phyloP scores from a whole-genome alignment of 2,888 invertebrate genomes.

The Orthosia gothica region DNA sequence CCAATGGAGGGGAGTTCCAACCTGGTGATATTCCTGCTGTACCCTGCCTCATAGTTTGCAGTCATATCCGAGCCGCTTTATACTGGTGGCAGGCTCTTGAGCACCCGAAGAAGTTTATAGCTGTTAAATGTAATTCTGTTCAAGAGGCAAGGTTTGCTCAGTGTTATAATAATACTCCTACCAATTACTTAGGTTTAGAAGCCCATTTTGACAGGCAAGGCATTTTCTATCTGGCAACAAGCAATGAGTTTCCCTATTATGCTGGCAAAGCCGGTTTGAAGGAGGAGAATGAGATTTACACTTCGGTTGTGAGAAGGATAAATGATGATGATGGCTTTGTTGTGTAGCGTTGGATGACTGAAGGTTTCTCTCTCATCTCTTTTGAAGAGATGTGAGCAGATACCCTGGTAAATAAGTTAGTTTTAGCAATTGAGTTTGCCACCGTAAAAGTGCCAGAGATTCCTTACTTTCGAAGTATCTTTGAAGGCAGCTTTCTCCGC shows the following conservation, averaged over 20 bases:
- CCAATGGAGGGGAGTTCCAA: constrained; percentile 87
- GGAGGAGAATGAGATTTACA: constrained; percentile 83
- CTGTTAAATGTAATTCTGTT: constrained; percentile 79
- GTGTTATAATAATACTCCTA: constrained; percentile 80
- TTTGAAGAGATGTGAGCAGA: neutral
- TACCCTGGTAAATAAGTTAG: neutral
- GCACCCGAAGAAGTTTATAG: constrained; percentile 86
- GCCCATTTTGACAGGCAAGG: constrained; percentile 82
- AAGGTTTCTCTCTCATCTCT: neutral
- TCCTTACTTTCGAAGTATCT: too few relatives aligned
- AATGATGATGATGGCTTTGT: constrained; percentile 81
- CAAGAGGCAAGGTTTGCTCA: constrained; percentile 84
- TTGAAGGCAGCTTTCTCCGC: too few relatives aligned
- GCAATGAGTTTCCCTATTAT: constrained; percentile 86
- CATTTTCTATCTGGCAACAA: constrained; percentile 83
- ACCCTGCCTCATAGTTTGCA: constrained; percentile 85
- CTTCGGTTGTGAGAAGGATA: constrained; percentile 72
- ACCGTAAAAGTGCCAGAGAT: constrained; percentile 5
- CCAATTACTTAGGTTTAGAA: constrained; percentile 82
- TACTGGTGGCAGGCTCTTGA: constrained; percentile 88
- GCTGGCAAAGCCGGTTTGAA: constrained; percentile 82
- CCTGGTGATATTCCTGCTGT: constrained; percentile 83
- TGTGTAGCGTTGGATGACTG: constrained; percentile 39
- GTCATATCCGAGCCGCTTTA: constrained; percentile 79
- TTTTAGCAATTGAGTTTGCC: neutral